Evolutionary conservation across 2,888 invertebrate genomes (phyloP).

Genomic region (Polydrusus tereticollis): DNA sequence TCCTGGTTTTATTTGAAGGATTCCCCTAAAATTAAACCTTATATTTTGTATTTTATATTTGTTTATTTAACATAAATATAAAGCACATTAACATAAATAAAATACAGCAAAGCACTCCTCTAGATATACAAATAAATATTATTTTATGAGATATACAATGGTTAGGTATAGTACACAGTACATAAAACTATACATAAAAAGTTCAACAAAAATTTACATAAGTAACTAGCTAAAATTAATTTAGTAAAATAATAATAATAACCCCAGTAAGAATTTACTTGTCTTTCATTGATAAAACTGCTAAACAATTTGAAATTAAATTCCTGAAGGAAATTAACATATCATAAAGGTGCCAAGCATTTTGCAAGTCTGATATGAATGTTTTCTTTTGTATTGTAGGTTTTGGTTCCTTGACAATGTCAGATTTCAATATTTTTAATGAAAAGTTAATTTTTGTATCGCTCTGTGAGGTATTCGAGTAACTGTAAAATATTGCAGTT

Average conservation of each 20-base stretch:
- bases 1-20: neutral
- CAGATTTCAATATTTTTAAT: too few relatives aligned
- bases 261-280: neutral
- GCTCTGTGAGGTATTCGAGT: too few relatives aligned
- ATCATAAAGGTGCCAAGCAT: too few relatives aligned
- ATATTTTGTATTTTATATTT: conserved; percentile 26
- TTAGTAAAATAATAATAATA: conserved; percentile 16
- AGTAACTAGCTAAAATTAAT: conserved; percentile 19
- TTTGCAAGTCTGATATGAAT: too few relatives aligned
- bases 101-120: conserved; percentile 50
- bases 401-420: too few relatives aligned
- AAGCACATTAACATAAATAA: conserved; percentile 48
- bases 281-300: neutral
- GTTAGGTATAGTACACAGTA: conserved; percentile 12
- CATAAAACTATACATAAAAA: conserved; percentile 17
- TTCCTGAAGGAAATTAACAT: too few relatives aligned
- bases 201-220: conserved; percentile 40
- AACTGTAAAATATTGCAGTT: too few relatives aligned
- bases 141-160: conserved; percentile 49
- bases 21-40: neutral
- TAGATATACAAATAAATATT: conserved; percentile 57
- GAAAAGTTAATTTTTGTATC: too few relatives aligned
- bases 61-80: conserved; percentile 38
- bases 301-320: conserved; percentile 8
- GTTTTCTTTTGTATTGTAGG: too few relatives aligned